Conservation (phyloP, 2,888 invertebrate species). For the Helleia helle region DNA sequence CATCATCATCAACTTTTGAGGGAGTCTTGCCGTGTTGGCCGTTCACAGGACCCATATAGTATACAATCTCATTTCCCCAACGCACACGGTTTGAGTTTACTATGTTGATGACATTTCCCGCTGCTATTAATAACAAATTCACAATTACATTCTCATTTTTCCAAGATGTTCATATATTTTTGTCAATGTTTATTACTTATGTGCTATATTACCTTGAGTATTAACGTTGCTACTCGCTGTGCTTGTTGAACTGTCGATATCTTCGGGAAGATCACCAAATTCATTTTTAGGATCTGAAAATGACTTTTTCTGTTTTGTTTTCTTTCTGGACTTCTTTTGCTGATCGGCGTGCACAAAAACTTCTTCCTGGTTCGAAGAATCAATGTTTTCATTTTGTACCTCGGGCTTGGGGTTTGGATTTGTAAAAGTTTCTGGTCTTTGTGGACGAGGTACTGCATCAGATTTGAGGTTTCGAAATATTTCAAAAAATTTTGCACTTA, state of each 20-base stretch:
- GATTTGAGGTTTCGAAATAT: constrained; percentile 60
- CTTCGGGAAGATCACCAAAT: constrained; percentile 17
- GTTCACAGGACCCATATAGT: constrained; percentile 44
- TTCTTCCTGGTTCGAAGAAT: constrained; percentile 35
- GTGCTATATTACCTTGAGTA: constrained; percentile 43
- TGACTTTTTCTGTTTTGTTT: constrained; percentile 32
- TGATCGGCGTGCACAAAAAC: constrained; percentile 34
- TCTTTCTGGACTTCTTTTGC: constrained; percentile 31
- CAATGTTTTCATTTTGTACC: constrained; percentile 29
- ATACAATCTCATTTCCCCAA: constrained; percentile 52
- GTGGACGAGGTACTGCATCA: constrained; percentile 66
- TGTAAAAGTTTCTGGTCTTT: constrained; percentile 35
- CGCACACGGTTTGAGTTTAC: constrained; percentile 56
- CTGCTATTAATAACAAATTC: constrained; percentile 34
- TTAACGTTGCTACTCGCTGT: constrained; percentile 37
- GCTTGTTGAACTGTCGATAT: constrained; percentile 25
- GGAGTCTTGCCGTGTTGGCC: constrained; percentile 20
- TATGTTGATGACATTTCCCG: constrained; percentile 65
- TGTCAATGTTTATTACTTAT: no score
- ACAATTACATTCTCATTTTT: constrained; percentile 5
- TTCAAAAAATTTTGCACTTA: constrained; percentile 43
- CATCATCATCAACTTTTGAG: constrained; percentile 15
- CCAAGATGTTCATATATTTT: background rate
- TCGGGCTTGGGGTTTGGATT: constrained; percentile 22
- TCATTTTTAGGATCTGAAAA: constrained; percentile 22